A percentile compares a stretch with the other conserved stretches of the same genome.
Evolutionary conservation across 92 coral and sea anemone species (phyloP).

Genomic region (Virgularia gustaviana): DNA sequence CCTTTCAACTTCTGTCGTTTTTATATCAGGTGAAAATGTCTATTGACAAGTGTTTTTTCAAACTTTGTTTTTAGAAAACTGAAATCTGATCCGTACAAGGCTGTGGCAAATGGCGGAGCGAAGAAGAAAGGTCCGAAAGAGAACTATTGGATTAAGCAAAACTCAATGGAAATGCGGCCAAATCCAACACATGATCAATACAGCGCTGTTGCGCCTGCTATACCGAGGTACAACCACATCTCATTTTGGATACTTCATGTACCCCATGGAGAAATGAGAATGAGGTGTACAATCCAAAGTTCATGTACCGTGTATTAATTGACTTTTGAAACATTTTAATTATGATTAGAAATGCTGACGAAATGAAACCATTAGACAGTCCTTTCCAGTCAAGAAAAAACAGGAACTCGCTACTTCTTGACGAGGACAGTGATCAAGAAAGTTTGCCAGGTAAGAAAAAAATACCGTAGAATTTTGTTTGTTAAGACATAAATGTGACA

Average conservation of each 20-base stretch:
- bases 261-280: no score
- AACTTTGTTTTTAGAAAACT: conserved; percentile 18
- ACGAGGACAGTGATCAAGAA: conserved; percentile 15
- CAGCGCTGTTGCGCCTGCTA: not conserved
- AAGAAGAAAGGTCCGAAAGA: conserved; percentile 15
- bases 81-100: conserved; percentile 22
- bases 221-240: conserved; percentile 38
- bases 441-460: not conserved
- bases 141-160: conserved; percentile 34
- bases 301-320: no score
- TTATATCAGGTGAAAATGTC: no score
- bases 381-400: conserved; percentile 28
- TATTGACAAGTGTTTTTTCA: no score
- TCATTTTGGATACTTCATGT: no score
- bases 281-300: no score
- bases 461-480: no score
- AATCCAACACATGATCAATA: not conserved
- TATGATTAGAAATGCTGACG: conserved; percentile 34
- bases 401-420: not conserved
- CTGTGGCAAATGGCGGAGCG: conserved; percentile 20
- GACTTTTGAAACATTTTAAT: no score
- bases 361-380: conserved; percentile 31
- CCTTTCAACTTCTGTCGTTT: no score
- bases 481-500: not conserved
- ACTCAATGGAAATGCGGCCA: conserved; percentile 12